Evolutionary conservation across 2,113 vertebrate species (phyloP).

Genomic region (Acrocephalus kingi): DNA sequence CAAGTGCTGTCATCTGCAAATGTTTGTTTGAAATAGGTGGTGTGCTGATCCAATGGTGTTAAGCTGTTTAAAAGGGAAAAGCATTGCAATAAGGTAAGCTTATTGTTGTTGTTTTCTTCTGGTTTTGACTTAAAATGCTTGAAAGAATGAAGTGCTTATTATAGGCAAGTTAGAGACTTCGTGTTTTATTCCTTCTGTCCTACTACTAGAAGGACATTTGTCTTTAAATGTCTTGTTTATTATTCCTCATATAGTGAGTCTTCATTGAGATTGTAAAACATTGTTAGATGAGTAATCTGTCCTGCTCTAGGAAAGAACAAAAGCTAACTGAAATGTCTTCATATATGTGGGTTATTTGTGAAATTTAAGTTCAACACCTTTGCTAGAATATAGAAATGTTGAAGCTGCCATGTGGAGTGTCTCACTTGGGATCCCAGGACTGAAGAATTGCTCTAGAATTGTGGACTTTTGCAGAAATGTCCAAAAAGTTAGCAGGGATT

Average conservation of each 20-base stretch:
- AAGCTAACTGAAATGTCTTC: background rate
- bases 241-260: background rate
- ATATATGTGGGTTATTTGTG: background rate
- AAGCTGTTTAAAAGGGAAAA: slow-evolving; percentile 81
- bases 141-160: background rate
- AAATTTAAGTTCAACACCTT: background rate
- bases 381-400: background rate
- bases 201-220: background rate
- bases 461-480: background rate
- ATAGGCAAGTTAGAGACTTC: background rate
- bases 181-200: background rate
- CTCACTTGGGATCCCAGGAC: background rate
- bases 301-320: background rate
- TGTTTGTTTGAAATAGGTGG: slow-evolving; percentile 79
- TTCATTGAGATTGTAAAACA: background rate
- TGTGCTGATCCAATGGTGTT: slow-evolving; percentile 82
- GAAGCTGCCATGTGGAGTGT: background rate
- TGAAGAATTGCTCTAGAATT: background rate
- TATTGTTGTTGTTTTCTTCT: background rate
- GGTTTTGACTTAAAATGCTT: background rate
- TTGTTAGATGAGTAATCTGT: background rate
- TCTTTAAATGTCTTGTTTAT: background rate
- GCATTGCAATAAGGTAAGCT: slow-evolving; percentile 80
- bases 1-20: background rate
- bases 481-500: background rate